Percentiles rank a stretch among this genome's conserved stretches.
phyloP scores from a whole-genome alignment of 2,113 vertebrate species.

The Drymodes brunneopygia region DNA sequence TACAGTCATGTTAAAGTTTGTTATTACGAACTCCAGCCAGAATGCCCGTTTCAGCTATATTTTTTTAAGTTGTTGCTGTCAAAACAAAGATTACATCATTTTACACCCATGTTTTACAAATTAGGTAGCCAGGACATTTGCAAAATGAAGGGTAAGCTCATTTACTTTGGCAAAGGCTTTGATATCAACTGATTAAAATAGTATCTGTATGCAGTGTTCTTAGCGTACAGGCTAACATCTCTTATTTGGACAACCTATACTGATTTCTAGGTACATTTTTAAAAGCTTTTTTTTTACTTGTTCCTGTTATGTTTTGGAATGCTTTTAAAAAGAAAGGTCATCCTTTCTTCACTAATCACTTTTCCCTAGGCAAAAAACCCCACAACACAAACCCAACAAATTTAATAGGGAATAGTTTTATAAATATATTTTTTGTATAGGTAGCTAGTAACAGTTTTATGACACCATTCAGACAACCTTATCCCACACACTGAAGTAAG shows the following conservation, averaged over 20 bases:
- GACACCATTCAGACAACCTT: background rate
- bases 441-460: background rate
- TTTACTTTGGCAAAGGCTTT: background rate
- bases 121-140: background rate
- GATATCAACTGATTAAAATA: background rate
- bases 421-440: background rate
- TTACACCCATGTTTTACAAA: constrained; percentile 2
- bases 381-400: background rate
- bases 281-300: background rate
- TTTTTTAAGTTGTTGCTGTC: background rate
- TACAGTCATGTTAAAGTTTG: background rate
- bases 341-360: background rate
- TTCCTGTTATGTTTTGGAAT: background rate
- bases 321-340: background rate
- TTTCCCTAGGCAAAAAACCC: background rate
- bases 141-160: background rate
- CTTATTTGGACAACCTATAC: background rate
- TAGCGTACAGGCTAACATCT: background rate
- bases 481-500: background rate
- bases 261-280: background rate
- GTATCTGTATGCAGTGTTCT: background rate
- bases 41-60: background rate
- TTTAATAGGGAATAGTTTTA: background rate
- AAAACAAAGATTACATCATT: constrained; percentile 25
- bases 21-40: background rate